Base-by-base conservation (phyloP, 2,797 vertebrate species). In the Momotus momota region DNA sequence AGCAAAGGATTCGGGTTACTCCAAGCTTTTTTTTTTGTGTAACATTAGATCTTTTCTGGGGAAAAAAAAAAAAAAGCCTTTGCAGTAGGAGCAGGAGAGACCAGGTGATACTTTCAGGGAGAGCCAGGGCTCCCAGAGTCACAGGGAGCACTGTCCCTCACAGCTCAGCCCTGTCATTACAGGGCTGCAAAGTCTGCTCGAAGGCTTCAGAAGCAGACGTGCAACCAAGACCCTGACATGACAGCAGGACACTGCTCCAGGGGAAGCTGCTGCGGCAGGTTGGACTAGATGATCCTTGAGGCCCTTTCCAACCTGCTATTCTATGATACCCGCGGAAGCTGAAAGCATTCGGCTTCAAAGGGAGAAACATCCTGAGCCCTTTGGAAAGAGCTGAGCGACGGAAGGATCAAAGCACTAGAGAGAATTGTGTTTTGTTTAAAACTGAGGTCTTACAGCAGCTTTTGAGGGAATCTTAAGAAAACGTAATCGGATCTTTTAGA, bases 331-430 rank as follows among this genome's bases (percentile, higher is more conserved):
- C 2, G 0, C 35, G 81, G 49, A 79, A 84, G 81, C 80, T 69
- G 83, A 79, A 83, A 78, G 48, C 52, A 21, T 45, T 1, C 18
- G 16, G 38, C 81, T 94, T 93, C 90, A 93, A 91, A 93, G 67
- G 10, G 40, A 92, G 71, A 67, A 60, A 49, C 52, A 89, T 81
- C 61, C 60, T 54, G 73, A 94, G 45, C 49, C 45, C 61, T 89
- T 74, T 87, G 81, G 61, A 93, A 86, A 87, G 80, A 90, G 22
- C 58, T 38, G 55, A 75, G 83, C 1, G 9, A 49, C 29, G 31
- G 66, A 70, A 96, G 81, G 83, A 96, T 95, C 88, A 95, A 84
- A 96, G 95, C 62, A 27, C 64, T 33, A n/a, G 31, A 49, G 52
- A 89, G 88, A 94, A 81, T 25, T 43, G 49, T 72, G 78, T 80